These are phyloP conservation scores for Lypha dubia DNA, from an alignment of 2,888 invertebrate species.

Conservation along the genomic window DNA sequence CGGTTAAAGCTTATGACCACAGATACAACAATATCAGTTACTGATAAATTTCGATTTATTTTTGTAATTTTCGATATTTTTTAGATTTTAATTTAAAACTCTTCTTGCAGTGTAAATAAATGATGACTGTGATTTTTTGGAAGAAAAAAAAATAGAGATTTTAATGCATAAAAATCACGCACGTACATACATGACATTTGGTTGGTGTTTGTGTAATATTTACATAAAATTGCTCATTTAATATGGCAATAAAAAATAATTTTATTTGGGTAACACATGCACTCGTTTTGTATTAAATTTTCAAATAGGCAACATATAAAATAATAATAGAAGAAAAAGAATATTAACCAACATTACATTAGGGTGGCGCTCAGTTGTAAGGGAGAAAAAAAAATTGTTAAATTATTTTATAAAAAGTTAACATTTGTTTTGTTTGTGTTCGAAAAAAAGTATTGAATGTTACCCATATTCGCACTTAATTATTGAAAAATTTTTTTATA, in stretches of 20 bases:
- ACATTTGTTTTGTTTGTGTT: too few species aligned
- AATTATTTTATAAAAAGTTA: too few species aligned
- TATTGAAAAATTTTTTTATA: too few species aligned
- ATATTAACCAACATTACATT: too few species aligned
- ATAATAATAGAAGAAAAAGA: neutral
- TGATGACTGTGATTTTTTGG: neutral
- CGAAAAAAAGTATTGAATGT: too few species aligned
- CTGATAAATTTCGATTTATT: neutral
- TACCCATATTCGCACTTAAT: too few species aligned
- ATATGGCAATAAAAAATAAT: slow-evolving; percentile 36
- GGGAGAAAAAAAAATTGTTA: too few species aligned
- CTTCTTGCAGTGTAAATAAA: neutral
- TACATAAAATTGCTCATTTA: slow-evolving; percentile 32
- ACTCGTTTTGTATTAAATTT: neutral
- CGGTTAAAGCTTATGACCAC: too few species aligned
- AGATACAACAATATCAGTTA: neutral
- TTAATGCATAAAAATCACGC: slow-evolving; percentile 29
- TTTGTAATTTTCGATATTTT: neutral
- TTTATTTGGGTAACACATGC: slow-evolving; percentile 5
- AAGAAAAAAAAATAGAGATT: neutral
- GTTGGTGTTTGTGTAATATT: neutral
- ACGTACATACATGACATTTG: slow-evolving; percentile 12
- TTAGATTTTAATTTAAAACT: neutral
- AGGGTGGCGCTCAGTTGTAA: too few species aligned
- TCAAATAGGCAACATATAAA: slow-evolving; percentile 3